Conservation (phyloP, 2,888 invertebrate genomes). For the Andrena bucephala region DNA sequence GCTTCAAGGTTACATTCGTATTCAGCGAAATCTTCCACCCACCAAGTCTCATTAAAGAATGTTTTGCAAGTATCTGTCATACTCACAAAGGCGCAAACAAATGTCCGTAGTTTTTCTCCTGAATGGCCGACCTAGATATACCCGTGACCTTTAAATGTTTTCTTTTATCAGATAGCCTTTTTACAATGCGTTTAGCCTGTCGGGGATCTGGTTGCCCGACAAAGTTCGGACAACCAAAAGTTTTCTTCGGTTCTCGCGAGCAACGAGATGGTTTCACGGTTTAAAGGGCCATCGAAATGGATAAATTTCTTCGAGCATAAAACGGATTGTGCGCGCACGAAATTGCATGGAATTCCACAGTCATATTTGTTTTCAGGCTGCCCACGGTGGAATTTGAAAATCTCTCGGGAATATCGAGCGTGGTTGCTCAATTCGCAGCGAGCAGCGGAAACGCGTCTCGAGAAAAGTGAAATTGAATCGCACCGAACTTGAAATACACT, state of each 20-base stretch:
- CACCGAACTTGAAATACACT: background rate
- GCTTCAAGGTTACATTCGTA: background rate
- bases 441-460: background rate
- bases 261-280: background rate
- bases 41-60: conserved; percentile 8
- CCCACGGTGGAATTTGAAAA: background rate
- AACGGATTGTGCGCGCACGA: background rate
- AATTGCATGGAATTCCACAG: background rate
- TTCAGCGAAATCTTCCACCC: background rate
- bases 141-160: conserved; percentile 19
- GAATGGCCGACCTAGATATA: conserved; percentile 9
- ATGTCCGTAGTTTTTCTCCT: conserved; percentile 9
- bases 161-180: conserved; percentile 19
- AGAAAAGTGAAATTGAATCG: background rate
- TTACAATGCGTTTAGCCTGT: background rate
- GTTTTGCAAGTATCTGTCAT: conserved; percentile 5
- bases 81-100: conserved; percentile 4
- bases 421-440: background rate
- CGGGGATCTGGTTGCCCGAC: background rate
- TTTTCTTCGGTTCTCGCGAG: background rate
- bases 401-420: background rate
- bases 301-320: background rate
- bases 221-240: conserved; percentile 2
- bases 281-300: background rate
- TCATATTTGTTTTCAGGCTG: background rate